Conservation (phyloP, 2,888 invertebrate species). For the Dasypolia templi region DNA sequence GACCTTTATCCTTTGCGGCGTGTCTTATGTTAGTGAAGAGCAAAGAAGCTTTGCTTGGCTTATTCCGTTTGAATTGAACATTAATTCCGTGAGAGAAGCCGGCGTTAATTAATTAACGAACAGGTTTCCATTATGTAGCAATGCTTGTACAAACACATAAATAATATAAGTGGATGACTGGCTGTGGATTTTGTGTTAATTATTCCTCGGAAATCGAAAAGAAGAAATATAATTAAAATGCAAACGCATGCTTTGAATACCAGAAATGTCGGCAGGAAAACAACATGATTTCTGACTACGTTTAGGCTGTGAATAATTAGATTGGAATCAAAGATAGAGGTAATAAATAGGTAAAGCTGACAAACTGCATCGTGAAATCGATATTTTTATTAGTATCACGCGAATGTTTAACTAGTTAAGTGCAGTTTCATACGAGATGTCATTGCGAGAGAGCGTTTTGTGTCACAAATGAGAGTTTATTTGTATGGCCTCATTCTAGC, state of each 20-base stretch:
- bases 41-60: not conserved
- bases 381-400: not conserved
- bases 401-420: not conserved
- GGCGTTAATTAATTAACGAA: slow-evolving; percentile 4
- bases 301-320: not conserved
- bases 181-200: not conserved
- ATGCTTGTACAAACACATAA: not conserved
- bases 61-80: slow-evolving; percentile 24
- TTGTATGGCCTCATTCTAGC: not conserved
- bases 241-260: not conserved
- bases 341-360: too few species aligned
- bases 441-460: not conserved
- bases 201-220: not conserved
- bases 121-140: not conserved
- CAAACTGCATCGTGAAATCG: too few species aligned
- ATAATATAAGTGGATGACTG: not conserved
- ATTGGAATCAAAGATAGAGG: too few species aligned
- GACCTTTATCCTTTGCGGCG: too few species aligned
- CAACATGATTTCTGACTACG: not conserved
- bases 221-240: not conserved
- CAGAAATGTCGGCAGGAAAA: not conserved
- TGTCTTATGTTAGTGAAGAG: slow-evolving; percentile 10
- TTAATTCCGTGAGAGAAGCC: slow-evolving; percentile 3
- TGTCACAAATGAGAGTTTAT: slow-evolving; percentile 1
- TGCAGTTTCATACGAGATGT: not conserved